phyloP scores from a whole-genome alignment of 1,140 invertebrate genomes.

The Elysia chlorotica region DNA sequence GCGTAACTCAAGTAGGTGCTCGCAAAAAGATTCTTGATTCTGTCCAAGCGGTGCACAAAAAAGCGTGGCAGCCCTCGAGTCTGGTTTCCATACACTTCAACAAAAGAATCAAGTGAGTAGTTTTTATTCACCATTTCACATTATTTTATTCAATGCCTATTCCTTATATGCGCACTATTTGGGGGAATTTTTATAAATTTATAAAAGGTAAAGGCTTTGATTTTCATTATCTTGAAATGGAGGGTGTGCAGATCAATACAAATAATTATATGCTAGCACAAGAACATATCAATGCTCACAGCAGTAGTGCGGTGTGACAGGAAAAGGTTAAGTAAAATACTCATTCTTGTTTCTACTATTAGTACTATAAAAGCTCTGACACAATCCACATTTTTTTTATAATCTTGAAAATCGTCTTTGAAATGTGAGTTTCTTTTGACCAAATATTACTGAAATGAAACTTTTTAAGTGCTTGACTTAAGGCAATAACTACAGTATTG shows the following conservation, averaged over 20 bases:
- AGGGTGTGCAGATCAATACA: background rate
- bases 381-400: background rate
- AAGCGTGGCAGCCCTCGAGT: slow-evolving; percentile 63
- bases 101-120: slow-evolving; percentile 56
- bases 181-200: background rate
- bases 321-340: too few species aligned
- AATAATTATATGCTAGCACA: background rate
- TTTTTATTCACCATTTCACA: background rate
- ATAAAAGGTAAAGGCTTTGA: background rate
- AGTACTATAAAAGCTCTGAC: too few species aligned
- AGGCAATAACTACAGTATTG: too few species aligned
- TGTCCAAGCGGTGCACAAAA: slow-evolving; percentile 61
- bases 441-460: too few species aligned
- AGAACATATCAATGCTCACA: too few species aligned
- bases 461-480: too few species aligned
- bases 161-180: background rate
- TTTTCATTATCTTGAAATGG: background rate
- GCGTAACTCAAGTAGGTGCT: slow-evolving; percentile 58
- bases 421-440: too few species aligned
- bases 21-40: slow-evolving; percentile 64
- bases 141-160: background rate
- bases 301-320: too few species aligned
- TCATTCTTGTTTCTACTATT: too few species aligned
- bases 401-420: too few species aligned
- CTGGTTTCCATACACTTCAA: slow-evolving; percentile 57